Base-by-base conservation (phyloP, 2,797 vertebrate species). In the Propithecus deckenii region DNA sequence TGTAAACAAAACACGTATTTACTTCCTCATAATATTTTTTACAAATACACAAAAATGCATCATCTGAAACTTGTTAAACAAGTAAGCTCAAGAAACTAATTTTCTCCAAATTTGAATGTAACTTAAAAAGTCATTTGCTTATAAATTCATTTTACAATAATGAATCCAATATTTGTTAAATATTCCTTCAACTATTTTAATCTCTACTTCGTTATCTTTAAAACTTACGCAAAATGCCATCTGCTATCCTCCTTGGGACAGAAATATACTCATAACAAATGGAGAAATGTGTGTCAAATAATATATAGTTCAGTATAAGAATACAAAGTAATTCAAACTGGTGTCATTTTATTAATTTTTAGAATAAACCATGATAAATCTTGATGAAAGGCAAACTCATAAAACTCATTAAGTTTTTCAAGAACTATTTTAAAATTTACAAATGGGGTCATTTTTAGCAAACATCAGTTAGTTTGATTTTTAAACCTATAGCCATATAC, bases 371-470 rank as follows among this genome's bases (percentile, higher is more conserved):
- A 74, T 48, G 25, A 87, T 71, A 52, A 83, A 78, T 41, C 35
- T 57, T 71, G 28, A 69, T 57, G 14, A 97, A 86, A 91, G 28
- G 7, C 23, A 92, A 86, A 86, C 23, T 94, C 20, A 92, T 38
- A 88, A 61, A 93, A 69, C 11, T 74, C 43, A 63, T 38, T 85
- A 38, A 11, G 46, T 20, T 95, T 85, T 85, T 72, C 12, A 80
- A 86, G 15, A 86, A 96, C 38, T 80, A 55, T 57, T 91, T 78
- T 91, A 35, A 95, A 88, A 43, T 94, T 81, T 41, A 88, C 48
- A 88, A 79, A 75, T 80, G 41, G 15, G n/a, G 41, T 32, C 41
- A 52, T 96, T 89, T 89, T 76, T 55, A 95, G 57, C 17, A 57
- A 80, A 67, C 20, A 89, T 59, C 28, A 84, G n/a, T 55, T 20